Percentiles rank a stretch among this genome's conserved stretches.
phyloP scores from a whole-genome alignment of 2,113 vertebrate species.

The Macrotus californicus region DNA sequence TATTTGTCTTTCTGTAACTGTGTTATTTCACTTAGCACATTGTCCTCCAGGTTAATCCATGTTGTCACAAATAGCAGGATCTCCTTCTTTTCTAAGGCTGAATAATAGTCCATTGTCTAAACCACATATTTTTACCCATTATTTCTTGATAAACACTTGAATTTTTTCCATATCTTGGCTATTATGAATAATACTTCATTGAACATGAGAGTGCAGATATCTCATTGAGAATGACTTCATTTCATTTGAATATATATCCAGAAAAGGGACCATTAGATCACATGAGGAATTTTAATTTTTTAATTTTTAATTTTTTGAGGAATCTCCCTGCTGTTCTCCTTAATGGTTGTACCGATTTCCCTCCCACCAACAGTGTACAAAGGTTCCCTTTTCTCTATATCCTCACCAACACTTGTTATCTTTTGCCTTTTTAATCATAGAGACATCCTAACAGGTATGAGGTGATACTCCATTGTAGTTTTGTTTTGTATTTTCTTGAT shows the following conservation, averaged over 20 bases:
- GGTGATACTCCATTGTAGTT: background rate
- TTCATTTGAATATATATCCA: background rate
- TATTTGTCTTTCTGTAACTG: background rate
- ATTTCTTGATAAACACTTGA: background rate
- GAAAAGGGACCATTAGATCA: background rate
- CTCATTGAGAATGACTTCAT: background rate
- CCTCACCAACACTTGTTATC: background rate
- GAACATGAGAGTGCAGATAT: background rate
- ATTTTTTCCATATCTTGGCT: background rate
- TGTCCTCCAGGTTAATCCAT: background rate
- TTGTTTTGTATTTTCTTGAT: background rate
- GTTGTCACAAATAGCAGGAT: background rate
- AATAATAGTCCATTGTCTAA: background rate
- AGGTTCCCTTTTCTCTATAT: background rate
- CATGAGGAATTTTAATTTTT: background rate
- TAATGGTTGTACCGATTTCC: background rate
- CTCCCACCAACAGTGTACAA: background rate
- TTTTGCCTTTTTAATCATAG: background rate
- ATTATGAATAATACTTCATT: background rate
- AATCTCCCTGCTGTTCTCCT: background rate
- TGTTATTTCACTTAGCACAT: background rate
- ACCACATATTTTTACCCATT: background rate
- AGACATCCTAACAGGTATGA: background rate
- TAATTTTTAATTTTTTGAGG: background rate
- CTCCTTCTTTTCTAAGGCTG: background rate